phyloP scores from a whole-genome alignment of 2,888 invertebrate species.

The Ochropleura plecta region DNA sequence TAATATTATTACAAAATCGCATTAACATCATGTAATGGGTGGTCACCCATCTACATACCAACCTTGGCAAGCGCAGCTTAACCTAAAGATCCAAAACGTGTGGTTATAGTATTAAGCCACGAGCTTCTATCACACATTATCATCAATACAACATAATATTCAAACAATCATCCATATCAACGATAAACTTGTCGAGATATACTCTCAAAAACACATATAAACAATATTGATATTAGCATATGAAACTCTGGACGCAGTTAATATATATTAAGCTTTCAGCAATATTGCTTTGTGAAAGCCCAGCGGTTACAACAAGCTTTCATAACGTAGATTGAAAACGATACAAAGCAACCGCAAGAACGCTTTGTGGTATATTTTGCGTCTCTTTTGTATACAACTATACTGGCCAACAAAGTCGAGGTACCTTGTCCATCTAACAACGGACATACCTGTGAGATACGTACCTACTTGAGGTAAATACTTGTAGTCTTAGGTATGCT shows the following conservation, averaged over 20 bases:
- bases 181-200: conserved; percentile 49
- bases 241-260: conserved; percentile 72
- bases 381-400: conserved; percentile 73
- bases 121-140: neutral
- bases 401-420: conserved; percentile 70
- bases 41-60: no score
- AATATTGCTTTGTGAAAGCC: conserved; percentile 85
- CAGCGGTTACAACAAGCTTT: conserved; percentile 82
- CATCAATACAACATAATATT: neutral
- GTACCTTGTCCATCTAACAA: conserved; percentile 75
- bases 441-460: conserved; percentile 70
- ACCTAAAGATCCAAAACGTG: no score
- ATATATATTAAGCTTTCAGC: conserved; percentile 85
- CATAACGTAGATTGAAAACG: conserved; percentile 87
- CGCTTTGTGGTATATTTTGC: conserved; percentile 87
- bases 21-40: no score
- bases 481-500: conserved; percentile 23
- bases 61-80: no score
- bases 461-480: conserved; percentile 43
- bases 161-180: conserved; percentile 43
- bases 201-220: conserved; percentile 52
- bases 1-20: no score
- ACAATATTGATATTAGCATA: conserved; percentile 64
- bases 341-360: conserved; percentile 87
- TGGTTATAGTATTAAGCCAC: neutral